These are phyloP conservation scores for Drosophila sproati DNA, from an alignment of 1,140 invertebrate genomes.

Conservation along the genomic window DNA sequence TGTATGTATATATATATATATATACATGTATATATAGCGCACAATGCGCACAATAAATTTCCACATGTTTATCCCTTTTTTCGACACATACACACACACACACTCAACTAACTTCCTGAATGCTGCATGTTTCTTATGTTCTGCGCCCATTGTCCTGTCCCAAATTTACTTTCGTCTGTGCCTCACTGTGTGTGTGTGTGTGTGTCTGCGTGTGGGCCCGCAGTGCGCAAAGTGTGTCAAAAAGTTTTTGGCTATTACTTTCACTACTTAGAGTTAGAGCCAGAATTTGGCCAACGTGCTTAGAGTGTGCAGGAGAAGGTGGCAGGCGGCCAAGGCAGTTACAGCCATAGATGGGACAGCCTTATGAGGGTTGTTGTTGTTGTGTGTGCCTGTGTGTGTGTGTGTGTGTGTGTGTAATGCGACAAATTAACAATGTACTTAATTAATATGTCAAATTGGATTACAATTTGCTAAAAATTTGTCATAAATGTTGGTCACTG, in stretches of 20 bases:
- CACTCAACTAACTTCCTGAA: conserved; percentile 12
- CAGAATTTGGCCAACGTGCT: conserved; percentile 19
- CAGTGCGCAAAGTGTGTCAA: conserved; percentile 71
- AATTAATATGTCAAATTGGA: conserved; percentile 80
- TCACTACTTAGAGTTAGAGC: conserved; percentile 69
- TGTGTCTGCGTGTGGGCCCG: conserved; percentile 21
- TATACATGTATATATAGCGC: conserved; percentile 26
- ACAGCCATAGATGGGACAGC: conserved; percentile 10
- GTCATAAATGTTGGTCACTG: conserved; percentile 59
- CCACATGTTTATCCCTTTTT: conserved; percentile 74
- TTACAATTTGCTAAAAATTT: conserved; percentile 79
- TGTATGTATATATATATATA: no score
- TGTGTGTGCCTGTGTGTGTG: conserved; percentile 25
- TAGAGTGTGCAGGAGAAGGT: not conserved
- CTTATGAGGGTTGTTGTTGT: conserved; percentile 33
- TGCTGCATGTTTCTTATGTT: conserved; percentile 41
- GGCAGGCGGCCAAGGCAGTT: conserved; percentile 6
- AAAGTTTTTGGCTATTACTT: conserved; percentile 75
- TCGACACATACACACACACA: conserved; percentile 31
- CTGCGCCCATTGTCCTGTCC: conserved; percentile 47
- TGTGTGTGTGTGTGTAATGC: conserved; percentile 64
- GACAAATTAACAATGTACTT: conserved; percentile 78
- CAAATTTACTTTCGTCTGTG: conserved; percentile 23
- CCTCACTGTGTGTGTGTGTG: conserved; percentile 2
- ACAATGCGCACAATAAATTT: conserved; percentile 68